Conservation (phyloP, 92 coral and sea anemone genomes). For the Metridium senile region DNA sequence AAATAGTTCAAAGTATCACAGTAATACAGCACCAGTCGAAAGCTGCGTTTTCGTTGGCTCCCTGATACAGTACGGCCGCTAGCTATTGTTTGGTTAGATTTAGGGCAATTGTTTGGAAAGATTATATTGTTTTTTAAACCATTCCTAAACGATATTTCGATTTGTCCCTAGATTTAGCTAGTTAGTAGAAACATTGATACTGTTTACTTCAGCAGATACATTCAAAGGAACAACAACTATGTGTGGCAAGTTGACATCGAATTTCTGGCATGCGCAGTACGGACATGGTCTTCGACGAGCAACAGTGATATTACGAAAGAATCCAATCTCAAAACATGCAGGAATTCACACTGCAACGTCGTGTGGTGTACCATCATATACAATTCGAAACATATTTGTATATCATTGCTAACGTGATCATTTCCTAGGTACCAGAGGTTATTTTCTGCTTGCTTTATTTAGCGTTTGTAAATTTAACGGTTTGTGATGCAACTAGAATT, state of each 20-base stretch:
- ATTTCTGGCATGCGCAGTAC: constrained; percentile 49
- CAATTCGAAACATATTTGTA: constrained; percentile 37
- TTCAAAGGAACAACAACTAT: constrained; percentile 31
- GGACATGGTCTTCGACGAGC: constrained; percentile 50
- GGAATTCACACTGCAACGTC: constrained; percentile 52
- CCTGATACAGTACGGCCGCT: too few species aligned
- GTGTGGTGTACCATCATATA: constrained; percentile 45
- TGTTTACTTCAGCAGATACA: constrained; percentile 1
- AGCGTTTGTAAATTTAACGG: too few species aligned
- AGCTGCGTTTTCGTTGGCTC: too few species aligned
- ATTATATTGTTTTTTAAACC: too few species aligned
- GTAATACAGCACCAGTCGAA: too few species aligned
- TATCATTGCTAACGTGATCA: background rate
- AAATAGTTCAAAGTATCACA: background rate
- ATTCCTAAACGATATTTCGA: too few species aligned
- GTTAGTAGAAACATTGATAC: too few species aligned
- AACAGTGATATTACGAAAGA: constrained; percentile 40
- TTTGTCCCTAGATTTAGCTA: too few species aligned
- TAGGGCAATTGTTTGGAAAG: too few species aligned
- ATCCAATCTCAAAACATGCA: constrained; percentile 29
- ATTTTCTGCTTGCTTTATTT: too few species aligned
- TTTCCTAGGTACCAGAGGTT: background rate
- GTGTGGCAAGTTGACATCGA: constrained; percentile 26
- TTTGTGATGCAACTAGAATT: too few species aligned
- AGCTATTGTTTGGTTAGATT: too few species aligned